Percentiles rank a stretch among this genome's conserved stretches.
These are phyloP conservation scores for Lampropteryx suffumata DNA, from an alignment of 2,888 invertebrate genomes.

Conservation along the genomic window DNA sequence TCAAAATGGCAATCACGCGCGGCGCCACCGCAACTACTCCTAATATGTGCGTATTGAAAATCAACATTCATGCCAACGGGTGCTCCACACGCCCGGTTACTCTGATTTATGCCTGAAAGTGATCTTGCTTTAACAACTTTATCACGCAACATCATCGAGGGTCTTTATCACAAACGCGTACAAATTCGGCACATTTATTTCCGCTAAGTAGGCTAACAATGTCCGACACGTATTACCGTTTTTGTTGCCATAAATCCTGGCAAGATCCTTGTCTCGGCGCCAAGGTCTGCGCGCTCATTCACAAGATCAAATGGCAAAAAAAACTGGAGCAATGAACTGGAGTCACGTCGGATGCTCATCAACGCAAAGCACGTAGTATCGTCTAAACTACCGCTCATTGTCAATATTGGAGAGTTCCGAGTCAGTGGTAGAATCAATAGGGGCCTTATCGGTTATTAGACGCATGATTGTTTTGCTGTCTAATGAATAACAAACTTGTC, in stretches of 20 bases:
- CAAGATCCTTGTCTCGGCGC: conserved; percentile 62
- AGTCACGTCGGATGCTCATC: conserved; percentile 77
- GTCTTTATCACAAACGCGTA: conserved; percentile 36
- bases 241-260: conserved; percentile 63
- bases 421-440: conserved; percentile 76
- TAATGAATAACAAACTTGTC: conserved; percentile 55
- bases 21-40: conserved; percentile 66
- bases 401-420: conserved; percentile 76
- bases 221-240: conserved; percentile 46
- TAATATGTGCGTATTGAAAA: conserved; percentile 73
- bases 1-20: conserved; percentile 76
- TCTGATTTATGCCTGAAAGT: conserved; percentile 54
- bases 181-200: conserved; percentile 37
- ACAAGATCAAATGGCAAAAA: conserved; percentile 76
- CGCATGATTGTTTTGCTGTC: conserved; percentile 61
- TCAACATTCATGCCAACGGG: conserved; percentile 61
- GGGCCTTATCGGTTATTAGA: conserved; percentile 70
- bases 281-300: conserved; percentile 75
- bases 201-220: conserved; percentile 38
- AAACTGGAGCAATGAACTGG: conserved; percentile 80
- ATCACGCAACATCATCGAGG: conserved; percentile 40
- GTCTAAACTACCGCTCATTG: conserved; percentile 81
- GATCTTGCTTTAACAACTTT: conserved; percentile 46
- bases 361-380: conserved; percentile 72
- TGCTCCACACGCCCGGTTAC: conserved; percentile 52